Conservation (phyloP, 2,888 invertebrate species). For the Eretmocerus hayati region DNA sequence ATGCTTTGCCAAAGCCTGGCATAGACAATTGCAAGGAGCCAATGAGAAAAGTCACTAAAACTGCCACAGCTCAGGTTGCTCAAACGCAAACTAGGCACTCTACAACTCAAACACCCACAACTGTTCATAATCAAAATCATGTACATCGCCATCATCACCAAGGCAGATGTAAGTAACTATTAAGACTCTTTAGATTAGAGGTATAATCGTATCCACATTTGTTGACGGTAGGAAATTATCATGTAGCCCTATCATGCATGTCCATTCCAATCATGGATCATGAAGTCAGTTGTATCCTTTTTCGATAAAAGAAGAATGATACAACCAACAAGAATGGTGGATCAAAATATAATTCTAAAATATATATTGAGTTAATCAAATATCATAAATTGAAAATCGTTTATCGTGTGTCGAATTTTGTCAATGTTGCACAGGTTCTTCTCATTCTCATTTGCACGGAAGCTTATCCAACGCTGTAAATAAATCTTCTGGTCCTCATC, state of each 20-base stretch:
- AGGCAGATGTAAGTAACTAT: conserved; percentile 34
- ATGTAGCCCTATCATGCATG: conserved; percentile 3
- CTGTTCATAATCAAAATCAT: conserved; percentile 31
- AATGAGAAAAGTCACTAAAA: conserved; percentile 17
- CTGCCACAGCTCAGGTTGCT: conserved; percentile 22
- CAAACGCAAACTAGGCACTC: conserved; percentile 42
- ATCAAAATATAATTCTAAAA: too few relatives aligned
- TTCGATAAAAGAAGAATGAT: neutral
- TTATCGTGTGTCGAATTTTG: conserved; percentile 15
- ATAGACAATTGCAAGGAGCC: conserved; percentile 10
- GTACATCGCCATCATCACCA: conserved; percentile 28
- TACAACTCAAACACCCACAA: conserved; percentile 40
- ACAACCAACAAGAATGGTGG: too few relatives aligned
- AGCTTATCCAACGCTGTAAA: conserved; percentile 33
- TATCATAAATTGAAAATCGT: conserved; percentile 1
- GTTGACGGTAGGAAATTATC: conserved; percentile 1
- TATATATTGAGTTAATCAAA: too few relatives aligned
- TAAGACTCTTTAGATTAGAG: neutral
- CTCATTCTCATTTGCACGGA: conserved; percentile 36
- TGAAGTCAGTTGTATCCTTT: neutral
- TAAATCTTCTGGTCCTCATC: conserved; percentile 30
- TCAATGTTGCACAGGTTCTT: conserved; percentile 29
- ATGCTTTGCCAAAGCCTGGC: conserved; percentile 4
- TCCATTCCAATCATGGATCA: conserved; percentile 1
- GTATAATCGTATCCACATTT: neutral